Percentiles rank a stretch among this genome's conserved stretches.
phyloP scores from a whole-genome alignment of 2,888 invertebrate genomes.

The Lasioglossum leucozonium region DNA sequence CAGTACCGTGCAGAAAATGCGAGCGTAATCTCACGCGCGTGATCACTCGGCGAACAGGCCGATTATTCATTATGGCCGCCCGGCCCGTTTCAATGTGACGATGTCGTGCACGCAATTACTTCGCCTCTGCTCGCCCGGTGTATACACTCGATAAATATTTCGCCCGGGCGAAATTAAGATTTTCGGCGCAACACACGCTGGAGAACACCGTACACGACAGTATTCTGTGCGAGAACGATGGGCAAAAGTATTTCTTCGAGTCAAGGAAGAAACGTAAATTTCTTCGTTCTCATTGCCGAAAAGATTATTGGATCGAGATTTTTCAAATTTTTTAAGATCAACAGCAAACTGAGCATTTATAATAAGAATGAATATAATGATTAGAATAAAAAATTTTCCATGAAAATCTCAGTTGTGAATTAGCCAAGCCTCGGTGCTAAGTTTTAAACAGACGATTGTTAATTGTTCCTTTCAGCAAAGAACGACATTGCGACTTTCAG shows the following conservation, averaged over 20 bases:
- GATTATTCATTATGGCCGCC: constrained; percentile 68
- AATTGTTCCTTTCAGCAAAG: no score
- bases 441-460: neutral
- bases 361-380: no score
- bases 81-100: constrained; percentile 61
- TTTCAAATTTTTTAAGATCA: no score
- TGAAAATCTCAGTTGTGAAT: no score
- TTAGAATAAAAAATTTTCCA: no score
- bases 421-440: no score
- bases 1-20: constrained; percentile 59
- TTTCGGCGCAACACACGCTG: constrained; percentile 28
- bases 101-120: constrained; percentile 78
- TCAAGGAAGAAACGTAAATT: no score
- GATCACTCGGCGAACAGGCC: constrained; percentile 64
- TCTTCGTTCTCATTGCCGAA: no score
- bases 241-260: neutral
- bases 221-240: neutral
- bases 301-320: no score
- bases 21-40: constrained; percentile 68
- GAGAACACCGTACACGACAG: neutral
- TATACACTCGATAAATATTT: constrained; percentile 77
- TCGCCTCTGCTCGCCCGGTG: constrained; percentile 58
- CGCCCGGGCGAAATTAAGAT: constrained; percentile 63
- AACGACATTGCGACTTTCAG: neutral
- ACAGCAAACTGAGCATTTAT: no score